Evolutionary conservation across 2,113 vertebrate species (phyloP), one percentile per base, ranked within the genome.

Genomic region (Dipodomys spectabilis): DNA sequence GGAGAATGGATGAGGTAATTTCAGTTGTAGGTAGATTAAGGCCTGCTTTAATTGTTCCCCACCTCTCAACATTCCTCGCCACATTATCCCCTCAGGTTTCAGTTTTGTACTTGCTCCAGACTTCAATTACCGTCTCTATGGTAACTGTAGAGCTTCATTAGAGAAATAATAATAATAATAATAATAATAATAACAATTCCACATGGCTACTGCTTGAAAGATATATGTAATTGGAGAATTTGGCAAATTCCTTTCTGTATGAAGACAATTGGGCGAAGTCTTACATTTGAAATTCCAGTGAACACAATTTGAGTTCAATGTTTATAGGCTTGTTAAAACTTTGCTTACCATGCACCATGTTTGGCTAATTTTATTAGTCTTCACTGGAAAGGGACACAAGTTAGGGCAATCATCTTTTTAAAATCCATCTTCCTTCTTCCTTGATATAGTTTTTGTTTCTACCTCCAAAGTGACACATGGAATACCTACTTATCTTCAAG

Each of bases 341-440:
- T 49, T 75, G 83, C 89, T 80, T 30, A 9, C 27, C 77, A 67
- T 75, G 1, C n/a, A 69, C 10, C 68, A 13, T 75, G 18, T 0
- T 93, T 49, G 84, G 23, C 32, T 69, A 80, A 75, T 67, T 30
- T 28, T 91, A 53, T 83, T 71, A 32, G 18, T 75, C 93, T 96
- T 96, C n/a, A 53, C 25, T 87, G 85, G 20, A 88, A 82, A 73
- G 72, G 28, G 80, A 95, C 74, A 90, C 84, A 96, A 95, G 16
- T 60, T 53, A 72, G 32, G 64, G 73, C 89, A 97, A 92, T 78
- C 7, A 73, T 18, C 20, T 74, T 77, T 86, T 84, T 71, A 0
- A 6, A 94, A 27, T 15, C 0, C n/a, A n/a, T 74, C 30, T 73
- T 91, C 73, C 77, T 39, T 80, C 68, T 92, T 85, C 67, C 49